Evolutionary conservation across 2,113 vertebrate species (phyloP).

Genomic region (Hydrochoerus hydrochaeris): DNA sequence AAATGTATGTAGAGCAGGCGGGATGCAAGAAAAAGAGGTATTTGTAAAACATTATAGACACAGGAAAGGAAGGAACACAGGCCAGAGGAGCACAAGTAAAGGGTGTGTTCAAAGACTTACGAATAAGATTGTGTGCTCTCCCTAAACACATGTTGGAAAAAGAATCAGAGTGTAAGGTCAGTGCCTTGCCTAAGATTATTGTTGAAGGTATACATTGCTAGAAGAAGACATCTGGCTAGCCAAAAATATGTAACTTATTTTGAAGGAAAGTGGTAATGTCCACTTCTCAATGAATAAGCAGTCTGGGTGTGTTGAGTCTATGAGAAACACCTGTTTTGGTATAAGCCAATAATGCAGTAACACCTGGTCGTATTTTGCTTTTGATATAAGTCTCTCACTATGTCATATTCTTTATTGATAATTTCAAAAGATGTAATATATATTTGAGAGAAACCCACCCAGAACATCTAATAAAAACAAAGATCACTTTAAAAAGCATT

Average conservation of each 20-base stretch:
- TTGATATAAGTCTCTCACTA: not conserved
- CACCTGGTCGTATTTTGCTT: not conserved
- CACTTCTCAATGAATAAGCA: not conserved
- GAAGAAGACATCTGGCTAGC: not conserved
- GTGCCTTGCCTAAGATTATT: not conserved
- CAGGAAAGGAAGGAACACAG: not conserved
- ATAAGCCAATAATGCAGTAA: not conserved
- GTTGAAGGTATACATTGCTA: not conserved
- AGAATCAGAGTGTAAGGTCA: not conserved
- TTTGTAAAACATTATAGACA: not conserved
- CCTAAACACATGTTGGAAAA: not conserved
- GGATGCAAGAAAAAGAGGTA: not conserved
- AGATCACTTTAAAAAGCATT: not conserved
- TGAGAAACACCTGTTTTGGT: slow-evolving; percentile 29
- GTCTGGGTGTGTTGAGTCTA: not conserved
- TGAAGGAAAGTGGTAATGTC: not conserved
- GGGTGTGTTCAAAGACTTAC: not conserved
- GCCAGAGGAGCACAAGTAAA: not conserved
- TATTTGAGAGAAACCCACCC: not conserved
- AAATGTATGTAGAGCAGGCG: not conserved
- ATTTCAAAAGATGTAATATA: not conserved
- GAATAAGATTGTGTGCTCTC: not conserved
- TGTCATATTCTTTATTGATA: not conserved
- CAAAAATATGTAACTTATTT: not conserved
- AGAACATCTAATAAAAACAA: slow-evolving; percentile 21